phyloP scores from a whole-genome alignment of 1,140 invertebrate genomes.

The Drusus annulatus region DNA sequence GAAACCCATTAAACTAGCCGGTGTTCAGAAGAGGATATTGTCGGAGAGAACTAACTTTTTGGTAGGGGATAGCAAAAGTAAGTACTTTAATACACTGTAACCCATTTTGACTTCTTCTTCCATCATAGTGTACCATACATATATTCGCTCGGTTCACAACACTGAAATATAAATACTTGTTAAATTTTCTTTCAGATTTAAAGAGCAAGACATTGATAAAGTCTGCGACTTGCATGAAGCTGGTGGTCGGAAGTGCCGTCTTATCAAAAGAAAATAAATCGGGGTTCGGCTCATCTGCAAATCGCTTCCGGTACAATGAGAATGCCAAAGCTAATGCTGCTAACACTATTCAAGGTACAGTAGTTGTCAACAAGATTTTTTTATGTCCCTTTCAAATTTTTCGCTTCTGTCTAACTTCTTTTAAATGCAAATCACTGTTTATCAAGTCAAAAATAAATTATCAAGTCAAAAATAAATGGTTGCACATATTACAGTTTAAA shows the following conservation, averaged over 20 bases:
- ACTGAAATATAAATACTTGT: not conserved
- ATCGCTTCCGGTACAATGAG: slow-evolving; percentile 40
- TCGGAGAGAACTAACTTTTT: slow-evolving; percentile 51
- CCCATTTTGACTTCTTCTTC: not conserved
- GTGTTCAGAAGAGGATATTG: slow-evolving; percentile 46
- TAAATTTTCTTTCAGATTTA: slow-evolving; percentile 19
- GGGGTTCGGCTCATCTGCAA: slow-evolving; percentile 53
- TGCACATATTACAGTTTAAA: too few relatives aligned
- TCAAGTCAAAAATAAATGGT: too few relatives aligned
- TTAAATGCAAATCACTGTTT: too few relatives aligned
- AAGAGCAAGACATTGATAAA: slow-evolving; percentile 6
- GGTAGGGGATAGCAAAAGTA: slow-evolving; percentile 44
- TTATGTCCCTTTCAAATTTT: too few relatives aligned
- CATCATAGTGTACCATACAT: too few relatives aligned
- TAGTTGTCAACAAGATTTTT: too few relatives aligned
- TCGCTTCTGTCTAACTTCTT: too few relatives aligned
- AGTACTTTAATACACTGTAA: not conserved
- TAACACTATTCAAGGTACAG: not conserved
- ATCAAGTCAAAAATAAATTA: too few relatives aligned
- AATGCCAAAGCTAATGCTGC: not conserved
- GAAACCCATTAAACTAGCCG: slow-evolving; percentile 14
- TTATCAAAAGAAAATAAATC: slow-evolving; percentile 48
- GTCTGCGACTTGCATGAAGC: not conserved
- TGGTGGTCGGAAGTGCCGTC: not conserved
- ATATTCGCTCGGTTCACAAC: too few relatives aligned